phyloP scores from a whole-genome alignment of 2,113 vertebrate species.

The Micromys minutus region DNA sequence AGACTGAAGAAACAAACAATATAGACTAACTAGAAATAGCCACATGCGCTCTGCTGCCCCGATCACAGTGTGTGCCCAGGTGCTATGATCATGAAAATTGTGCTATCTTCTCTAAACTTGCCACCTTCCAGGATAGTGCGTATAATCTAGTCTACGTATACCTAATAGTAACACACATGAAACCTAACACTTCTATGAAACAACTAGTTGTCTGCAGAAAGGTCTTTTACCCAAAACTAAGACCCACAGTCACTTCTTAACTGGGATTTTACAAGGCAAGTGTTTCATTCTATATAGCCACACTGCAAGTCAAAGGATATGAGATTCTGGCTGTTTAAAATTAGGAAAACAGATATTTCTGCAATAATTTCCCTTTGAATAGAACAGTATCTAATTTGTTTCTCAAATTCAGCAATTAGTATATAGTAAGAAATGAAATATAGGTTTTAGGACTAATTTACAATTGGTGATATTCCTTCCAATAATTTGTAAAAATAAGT shows the following conservation, averaged over 20 bases:
- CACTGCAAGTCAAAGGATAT: background rate
- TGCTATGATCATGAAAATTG: constrained; percentile 33
- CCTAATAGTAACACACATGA: background rate
- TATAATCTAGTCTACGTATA: background rate
- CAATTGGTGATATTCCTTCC: constrained; percentile 41
- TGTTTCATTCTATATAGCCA: background rate
- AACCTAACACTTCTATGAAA: constrained; percentile 32
- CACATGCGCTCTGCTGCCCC: constrained; percentile 57
- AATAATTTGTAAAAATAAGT: constrained; percentile 65
- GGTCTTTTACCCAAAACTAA: background rate
- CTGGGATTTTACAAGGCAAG: background rate
- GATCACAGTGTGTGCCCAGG: background rate
- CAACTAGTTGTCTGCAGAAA: background rate
- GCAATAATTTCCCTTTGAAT: constrained; percentile 41
- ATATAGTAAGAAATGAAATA: constrained; percentile 46
- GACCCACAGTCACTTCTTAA: background rate
- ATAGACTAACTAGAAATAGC: constrained; percentile 13
- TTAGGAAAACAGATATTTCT: constrained; percentile 42
- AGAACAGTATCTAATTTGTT: constrained; percentile 32
- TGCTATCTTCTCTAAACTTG: constrained; percentile 17
- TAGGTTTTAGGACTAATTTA: constrained; percentile 51
- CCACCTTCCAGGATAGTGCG: background rate
- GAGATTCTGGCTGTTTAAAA: background rate
- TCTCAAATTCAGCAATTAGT: constrained; percentile 44
- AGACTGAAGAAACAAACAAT: constrained; percentile 42